Percentiles rank a stretch among this genome's conserved stretches.
Conservation (phyloP, 2,113 vertebrate species). For the Rhipidura dahli region DNA sequence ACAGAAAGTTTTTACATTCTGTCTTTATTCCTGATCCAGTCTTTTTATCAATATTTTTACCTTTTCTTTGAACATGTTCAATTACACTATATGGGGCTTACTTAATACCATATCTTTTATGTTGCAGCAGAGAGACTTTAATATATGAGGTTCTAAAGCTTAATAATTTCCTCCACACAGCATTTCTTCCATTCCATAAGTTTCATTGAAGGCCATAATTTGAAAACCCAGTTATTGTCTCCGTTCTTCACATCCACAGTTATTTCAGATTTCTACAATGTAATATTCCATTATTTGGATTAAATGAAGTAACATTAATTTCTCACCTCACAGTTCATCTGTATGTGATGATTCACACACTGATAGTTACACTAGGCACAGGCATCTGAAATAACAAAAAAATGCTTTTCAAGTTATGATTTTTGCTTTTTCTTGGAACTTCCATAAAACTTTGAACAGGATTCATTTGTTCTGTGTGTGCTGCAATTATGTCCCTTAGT, state of each 20-base stretch:
- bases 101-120: background rate
- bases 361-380: background rate
- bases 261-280: background rate
- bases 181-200: background rate
- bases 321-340: background rate
- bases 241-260: background rate
- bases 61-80: background rate
- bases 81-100: background rate
- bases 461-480: background rate
- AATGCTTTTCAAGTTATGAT: background rate
- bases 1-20: background rate
- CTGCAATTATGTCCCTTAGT: background rate
- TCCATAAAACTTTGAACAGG: background rate
- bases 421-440: background rate
- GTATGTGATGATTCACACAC: accelerated
- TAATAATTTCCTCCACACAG: background rate
- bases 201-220: background rate
- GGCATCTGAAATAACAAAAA: background rate
- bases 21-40: background rate
- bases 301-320: background rate
- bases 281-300: background rate
- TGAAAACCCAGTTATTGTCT: background rate
- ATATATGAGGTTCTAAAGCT: background rate
- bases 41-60: background rate
- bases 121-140: background rate